phyloP scores from a whole-genome alignment of 2,797 vertebrate species.

The Malacoraja senta region DNA sequence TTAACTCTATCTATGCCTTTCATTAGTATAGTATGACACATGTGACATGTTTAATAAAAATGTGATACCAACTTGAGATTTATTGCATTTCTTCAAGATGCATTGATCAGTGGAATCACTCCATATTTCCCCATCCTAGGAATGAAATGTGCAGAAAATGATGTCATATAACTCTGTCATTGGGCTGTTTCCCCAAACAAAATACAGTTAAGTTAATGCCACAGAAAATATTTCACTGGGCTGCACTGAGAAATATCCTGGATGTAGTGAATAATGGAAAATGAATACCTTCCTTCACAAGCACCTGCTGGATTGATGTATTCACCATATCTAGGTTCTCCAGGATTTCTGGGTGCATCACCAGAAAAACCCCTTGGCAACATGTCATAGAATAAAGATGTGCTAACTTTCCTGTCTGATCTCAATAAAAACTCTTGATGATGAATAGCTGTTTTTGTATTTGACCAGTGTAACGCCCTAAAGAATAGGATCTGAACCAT shows the following conservation, averaged over 20 bases:
- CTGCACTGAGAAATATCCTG: background rate
- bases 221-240: background rate
- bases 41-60: too few species aligned
- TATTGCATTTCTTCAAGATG: background rate
- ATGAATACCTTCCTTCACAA: background rate
- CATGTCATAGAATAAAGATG: background rate
- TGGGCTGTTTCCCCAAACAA: background rate
- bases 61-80: background rate
- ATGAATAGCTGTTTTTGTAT: background rate
- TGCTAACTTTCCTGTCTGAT: background rate
- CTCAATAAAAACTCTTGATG: background rate
- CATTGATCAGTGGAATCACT: background rate
- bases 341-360: background rate
- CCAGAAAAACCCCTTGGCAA: background rate
- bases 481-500: background rate
- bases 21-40: too few species aligned
- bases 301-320: background rate
- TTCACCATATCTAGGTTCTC: background rate
- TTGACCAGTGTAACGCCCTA: background rate
- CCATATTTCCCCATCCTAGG: slow-evolving; percentile 9
- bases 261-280: background rate
- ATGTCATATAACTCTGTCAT: background rate
- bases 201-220: background rate
- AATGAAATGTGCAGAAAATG: background rate
- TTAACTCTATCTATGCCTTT: too few species aligned